Evolutionary conservation across 2,888 invertebrate genomes (phyloP).

Genomic region (Schrankia costaestrigalis): DNA sequence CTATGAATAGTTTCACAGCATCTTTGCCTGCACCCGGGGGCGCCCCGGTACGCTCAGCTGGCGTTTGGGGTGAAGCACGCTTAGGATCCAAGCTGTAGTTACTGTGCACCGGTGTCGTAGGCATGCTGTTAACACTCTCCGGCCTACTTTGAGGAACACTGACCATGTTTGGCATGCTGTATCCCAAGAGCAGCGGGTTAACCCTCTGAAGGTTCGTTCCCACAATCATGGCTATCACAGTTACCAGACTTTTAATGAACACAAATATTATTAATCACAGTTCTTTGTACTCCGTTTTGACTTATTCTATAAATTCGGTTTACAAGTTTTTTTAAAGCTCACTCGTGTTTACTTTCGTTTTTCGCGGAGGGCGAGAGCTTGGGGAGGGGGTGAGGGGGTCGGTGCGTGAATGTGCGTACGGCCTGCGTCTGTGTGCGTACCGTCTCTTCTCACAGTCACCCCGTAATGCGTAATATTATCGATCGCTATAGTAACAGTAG

Average conservation of each 20-base stretch:
- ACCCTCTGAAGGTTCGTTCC: conserved; percentile 63
- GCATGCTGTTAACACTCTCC: conserved; percentile 54
- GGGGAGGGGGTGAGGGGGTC: conserved; percentile 47
- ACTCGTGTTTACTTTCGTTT: conserved; percentile 62
- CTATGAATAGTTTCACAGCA: conserved; percentile 93
- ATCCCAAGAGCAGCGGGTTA: conserved; percentile 65
- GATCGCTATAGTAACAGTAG: conserved; percentile 75
- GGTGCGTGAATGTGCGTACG: conserved; percentile 48
- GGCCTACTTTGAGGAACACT: conserved; percentile 37
- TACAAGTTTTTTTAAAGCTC: conserved; percentile 67
- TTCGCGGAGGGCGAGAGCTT: conserved; percentile 43
- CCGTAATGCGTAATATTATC: conserved; percentile 80
- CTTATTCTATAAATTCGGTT: conserved; percentile 77
- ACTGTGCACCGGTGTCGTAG: conserved; percentile 67
- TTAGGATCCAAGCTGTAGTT: conserved; percentile 39
- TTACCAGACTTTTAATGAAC: conserved; percentile 50
- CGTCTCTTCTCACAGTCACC: conserved; percentile 52
- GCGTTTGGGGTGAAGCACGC: conserved; percentile 56
- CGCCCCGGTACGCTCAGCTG: conserved; percentile 69
- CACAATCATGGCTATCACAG: conserved; percentile 70
- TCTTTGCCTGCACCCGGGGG: conserved; percentile 75
- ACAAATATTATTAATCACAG: conserved; percentile 59
- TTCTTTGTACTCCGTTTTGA: conserved; percentile 66
- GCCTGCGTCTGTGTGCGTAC: conserved; percentile 47
- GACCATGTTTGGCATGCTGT: conserved; percentile 50